Percentiles rank a stretch among this genome's conserved stretches.
phyloP scores from a whole-genome alignment of 2,797 vertebrate species.

The Petrocephalus schoutedeni region DNA sequence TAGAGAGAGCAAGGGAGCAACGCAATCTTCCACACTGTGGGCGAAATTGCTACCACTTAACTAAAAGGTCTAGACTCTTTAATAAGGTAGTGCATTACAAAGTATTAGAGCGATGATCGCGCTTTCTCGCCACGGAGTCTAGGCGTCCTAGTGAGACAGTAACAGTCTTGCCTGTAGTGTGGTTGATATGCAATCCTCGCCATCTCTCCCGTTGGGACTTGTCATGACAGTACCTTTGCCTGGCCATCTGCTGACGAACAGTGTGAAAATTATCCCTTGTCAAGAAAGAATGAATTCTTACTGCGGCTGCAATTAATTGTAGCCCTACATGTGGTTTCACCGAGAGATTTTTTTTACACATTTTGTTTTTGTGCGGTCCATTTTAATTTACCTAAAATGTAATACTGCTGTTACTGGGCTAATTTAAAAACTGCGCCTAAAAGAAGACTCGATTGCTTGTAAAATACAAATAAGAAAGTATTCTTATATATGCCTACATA shows the following conservation, averaged over 20 bases:
- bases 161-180: not conserved
- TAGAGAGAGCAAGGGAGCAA: not conserved
- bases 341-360: not conserved
- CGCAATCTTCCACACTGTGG: conserved; percentile 12
- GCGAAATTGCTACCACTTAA: conserved; percentile 20
- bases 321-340: not conserved
- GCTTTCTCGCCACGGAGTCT: conserved; percentile 3
- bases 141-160: not conserved
- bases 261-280: not conserved
- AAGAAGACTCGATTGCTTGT: not conserved
- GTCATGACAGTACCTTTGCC: not conserved
- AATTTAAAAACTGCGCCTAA: not conserved
- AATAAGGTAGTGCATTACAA: conserved; percentile 15
- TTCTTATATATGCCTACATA: not conserved
- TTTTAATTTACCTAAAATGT: not conserved
- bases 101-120: not conserved
- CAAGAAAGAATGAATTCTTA: not conserved
- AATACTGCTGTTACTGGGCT: not conserved
- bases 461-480: not conserved
- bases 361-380: not conserved
- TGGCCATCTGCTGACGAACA: not conserved
- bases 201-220: not conserved
- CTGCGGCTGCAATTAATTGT: not conserved
- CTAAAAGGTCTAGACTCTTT: conserved; percentile 11
- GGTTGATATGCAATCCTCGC: not conserved